These are phyloP conservation scores for Epistrophe grossulariae DNA, from an alignment of 2,888 invertebrate species.

Conservation along the genomic window DNA sequence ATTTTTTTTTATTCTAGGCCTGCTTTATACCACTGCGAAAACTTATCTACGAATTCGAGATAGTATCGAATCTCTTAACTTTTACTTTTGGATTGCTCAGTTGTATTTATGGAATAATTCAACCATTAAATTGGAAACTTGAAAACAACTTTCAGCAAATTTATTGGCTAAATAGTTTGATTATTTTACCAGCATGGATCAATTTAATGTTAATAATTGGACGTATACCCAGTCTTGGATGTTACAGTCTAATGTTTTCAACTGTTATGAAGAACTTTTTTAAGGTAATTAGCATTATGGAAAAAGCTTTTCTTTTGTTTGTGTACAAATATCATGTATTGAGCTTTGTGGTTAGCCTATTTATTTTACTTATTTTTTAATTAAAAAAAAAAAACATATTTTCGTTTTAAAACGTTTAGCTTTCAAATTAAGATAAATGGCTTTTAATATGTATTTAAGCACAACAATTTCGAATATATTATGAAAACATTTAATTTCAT, in stretches of 20 bases:
- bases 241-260: conserved; percentile 86
- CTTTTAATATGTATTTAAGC: too few relatives aligned
- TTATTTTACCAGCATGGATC: conserved; percentile 85
- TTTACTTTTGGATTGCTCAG: conserved; percentile 61
- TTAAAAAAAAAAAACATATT: too few relatives aligned
- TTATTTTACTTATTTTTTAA: too few relatives aligned
- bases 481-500: too few relatives aligned
- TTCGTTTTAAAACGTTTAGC: too few relatives aligned
- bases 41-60: conserved; percentile 73
- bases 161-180: conserved; percentile 82
- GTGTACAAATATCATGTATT: too few relatives aligned
- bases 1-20: conserved; percentile 42
- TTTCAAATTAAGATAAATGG: too few relatives aligned
- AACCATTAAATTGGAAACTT: conserved; percentile 58
- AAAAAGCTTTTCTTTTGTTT: too few relatives aligned
- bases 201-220: conserved; percentile 85
- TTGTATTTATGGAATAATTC: conserved; percentile 58
- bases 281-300: conserved; percentile 81
- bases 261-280: conserved; percentile 85
- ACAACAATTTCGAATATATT: too few relatives aligned
- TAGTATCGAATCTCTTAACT: conserved; percentile 73
- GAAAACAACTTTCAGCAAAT: conserved; percentile 27
- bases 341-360: too few relatives aligned
- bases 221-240: conserved; percentile 85
- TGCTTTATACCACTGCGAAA: conserved; percentile 75